Conservation (phyloP, 2,797 vertebrate species). For the Varecia variegata region DNA sequence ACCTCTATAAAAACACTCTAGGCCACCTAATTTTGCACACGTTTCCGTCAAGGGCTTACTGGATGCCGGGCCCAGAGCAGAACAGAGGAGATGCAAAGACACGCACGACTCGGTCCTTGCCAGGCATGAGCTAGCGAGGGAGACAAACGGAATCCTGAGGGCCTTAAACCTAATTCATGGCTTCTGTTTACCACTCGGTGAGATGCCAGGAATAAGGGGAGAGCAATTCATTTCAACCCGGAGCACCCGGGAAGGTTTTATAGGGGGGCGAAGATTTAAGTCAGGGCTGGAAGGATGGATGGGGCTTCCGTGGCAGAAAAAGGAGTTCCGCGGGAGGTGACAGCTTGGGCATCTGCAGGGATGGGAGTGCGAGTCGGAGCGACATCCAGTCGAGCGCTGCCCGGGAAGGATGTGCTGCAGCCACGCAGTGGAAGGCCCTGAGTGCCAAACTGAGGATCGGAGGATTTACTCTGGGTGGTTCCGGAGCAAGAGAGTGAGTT, state of each 20-base stretch:
- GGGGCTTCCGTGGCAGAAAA: not conserved
- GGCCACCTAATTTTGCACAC: not conserved
- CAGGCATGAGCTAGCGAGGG: slow-evolving; percentile 10
- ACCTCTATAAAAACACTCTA: not conserved
- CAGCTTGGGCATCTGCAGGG: not conserved
- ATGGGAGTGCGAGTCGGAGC: accelerated
- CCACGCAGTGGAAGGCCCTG: accelerated
- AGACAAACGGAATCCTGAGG: slow-evolving; percentile 49
- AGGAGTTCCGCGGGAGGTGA: not conserved
- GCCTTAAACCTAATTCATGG: slow-evolving; percentile 51
- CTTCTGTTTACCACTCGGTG: not conserved
- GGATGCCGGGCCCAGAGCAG: not conserved
- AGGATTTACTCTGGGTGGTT: not conserved
- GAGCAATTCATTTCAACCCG: not conserved
- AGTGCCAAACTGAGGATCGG: accelerated
- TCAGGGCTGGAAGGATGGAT: not conserved
- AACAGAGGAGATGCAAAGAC: not conserved
- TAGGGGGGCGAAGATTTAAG: slow-evolving; percentile 1
- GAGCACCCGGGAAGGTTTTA: slow-evolving; percentile 11
- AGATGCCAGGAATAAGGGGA: not conserved
- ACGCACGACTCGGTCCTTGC: not conserved
- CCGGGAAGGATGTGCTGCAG: not conserved
- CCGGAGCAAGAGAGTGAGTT: not conserved
- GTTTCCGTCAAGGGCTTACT: not conserved
- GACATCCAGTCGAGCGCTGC: accelerated